phyloP scores from a whole-genome alignment of 2,888 invertebrate species.

The Cryptops parisi region DNA sequence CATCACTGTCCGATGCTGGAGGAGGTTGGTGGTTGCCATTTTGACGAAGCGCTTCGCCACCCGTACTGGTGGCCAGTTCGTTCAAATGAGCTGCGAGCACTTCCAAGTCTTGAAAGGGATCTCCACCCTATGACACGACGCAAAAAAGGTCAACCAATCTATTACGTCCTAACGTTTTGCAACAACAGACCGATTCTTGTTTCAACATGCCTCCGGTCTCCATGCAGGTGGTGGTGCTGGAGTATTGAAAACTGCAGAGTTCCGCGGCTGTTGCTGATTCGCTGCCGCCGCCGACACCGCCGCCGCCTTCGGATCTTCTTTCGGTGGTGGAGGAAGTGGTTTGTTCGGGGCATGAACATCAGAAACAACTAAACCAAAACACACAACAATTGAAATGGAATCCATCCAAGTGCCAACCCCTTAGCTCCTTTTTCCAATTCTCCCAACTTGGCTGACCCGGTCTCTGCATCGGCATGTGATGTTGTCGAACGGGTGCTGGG shows the following conservation, averaged over 20 bases:
- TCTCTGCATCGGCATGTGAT: too few relatives aligned
- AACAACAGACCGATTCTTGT: background rate
- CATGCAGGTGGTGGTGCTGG: constrained; percentile 33
- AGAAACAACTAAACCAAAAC: constrained; percentile 49
- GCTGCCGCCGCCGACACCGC: constrained; percentile 31
- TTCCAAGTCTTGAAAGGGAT: constrained; percentile 67
- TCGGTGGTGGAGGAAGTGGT: constrained; percentile 68
- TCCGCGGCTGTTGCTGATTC: constrained; percentile 49
- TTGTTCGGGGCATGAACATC: constrained; percentile 57
- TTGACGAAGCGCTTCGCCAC: constrained; percentile 10
- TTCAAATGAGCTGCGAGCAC: constrained; percentile 90
- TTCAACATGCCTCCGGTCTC: constrained; percentile 57
- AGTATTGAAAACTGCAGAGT: constrained; percentile 74
- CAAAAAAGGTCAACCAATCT: background rate
- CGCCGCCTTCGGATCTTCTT: constrained; percentile 25
- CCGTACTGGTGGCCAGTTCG: constrained; percentile 60
- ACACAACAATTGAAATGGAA: too few relatives aligned
- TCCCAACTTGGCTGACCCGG: too few relatives aligned
- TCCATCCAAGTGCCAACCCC: too few relatives aligned
- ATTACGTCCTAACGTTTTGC: background rate
- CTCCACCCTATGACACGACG: constrained; percentile 1
- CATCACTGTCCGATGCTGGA: constrained; percentile 23
- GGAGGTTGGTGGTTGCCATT: constrained; percentile 31
- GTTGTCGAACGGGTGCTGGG: constrained; percentile 35
- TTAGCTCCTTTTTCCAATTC: too few relatives aligned